phyloP scores from a whole-genome alignment of 2,797 vertebrate species.

The Pogonophryne albipinna region DNA sequence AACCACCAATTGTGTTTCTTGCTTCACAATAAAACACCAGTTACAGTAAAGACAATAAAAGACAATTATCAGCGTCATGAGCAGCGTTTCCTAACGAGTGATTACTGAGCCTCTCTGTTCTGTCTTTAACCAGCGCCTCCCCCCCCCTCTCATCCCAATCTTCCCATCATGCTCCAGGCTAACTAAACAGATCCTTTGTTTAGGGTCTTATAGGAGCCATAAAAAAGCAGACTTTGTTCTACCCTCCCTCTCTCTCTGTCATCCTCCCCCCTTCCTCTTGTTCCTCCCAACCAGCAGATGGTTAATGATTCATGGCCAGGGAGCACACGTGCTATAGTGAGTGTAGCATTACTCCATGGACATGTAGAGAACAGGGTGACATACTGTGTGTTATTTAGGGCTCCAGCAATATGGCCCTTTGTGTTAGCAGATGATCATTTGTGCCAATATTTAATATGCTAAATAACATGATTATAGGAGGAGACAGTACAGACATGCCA shows the following conservation, averaged over 20 bases:
- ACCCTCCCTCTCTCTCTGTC: conserved; percentile 26
- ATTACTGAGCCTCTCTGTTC: conserved; percentile 53
- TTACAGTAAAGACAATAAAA: conserved; percentile 5
- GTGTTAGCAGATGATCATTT: background rate
- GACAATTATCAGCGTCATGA: conserved; percentile 9
- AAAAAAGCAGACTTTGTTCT: conserved; percentile 82
- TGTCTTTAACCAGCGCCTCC: conserved; percentile 14
- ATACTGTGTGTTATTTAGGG: conserved; percentile 30
- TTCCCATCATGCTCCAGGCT: conserved; percentile 66
- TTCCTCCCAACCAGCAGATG: conserved; percentile 75
- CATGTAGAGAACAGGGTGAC: conserved; percentile 53
- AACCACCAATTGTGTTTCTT: background rate
- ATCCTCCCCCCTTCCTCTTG: conserved; percentile 17
- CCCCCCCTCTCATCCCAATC: conserved; percentile 24
- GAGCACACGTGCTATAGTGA: conserved; percentile 72
- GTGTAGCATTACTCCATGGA: conserved; percentile 69
- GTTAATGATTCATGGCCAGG: conserved; percentile 83
- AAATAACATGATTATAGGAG: background rate
- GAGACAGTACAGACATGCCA: no score
- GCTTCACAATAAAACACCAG: background rate
- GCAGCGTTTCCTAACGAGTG: conserved; percentile 8
- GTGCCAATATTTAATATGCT: background rate
- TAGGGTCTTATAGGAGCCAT: conserved; percentile 72
- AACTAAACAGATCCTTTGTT: conserved; percentile 79
- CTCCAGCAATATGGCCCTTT: background rate